Base-by-base conservation (phyloP, 2,888 invertebrate genomes). In the Coronaproctus castanopsis region DNA sequence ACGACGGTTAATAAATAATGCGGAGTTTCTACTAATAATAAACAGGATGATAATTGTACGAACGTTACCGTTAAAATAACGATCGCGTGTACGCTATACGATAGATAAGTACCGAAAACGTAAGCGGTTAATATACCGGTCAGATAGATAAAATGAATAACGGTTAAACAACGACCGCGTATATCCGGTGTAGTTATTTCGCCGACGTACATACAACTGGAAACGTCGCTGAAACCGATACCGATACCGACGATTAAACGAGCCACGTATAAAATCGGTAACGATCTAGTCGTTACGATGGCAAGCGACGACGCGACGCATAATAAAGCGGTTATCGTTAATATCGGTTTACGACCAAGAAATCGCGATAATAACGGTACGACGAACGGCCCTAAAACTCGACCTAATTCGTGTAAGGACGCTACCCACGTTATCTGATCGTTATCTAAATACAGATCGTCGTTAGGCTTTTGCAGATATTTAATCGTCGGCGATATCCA, bases 191-290 rank as follows among this genome's bases (percentile, higher is more conserved):
- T 58, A 20, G 64, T 57, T 3, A 65, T 62, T 61, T 66, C 66
- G 3, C 62, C 65, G 1, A 66, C 61, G 53, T 66, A 66, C 23
- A 65, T 54, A 8, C 65, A 64, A 1, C 62, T 63, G 1, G 62
- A 62, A 3, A 64, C 64, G 36, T 65, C 65, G 3, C 62, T 63
- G 21, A 63, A 61, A 2, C 66, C 66, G 62, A 66, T 64, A 8
- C 63, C 61, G 10, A 65, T 24, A 3, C 66, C 66, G 57, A 66
- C 65, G 3, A 65, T 54, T 22, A 65, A 63, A 8, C 66, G 55
- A 14, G 62, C 61, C 2, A 52, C 19, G 24, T 64, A 65, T 18
- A 65, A 55, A 2, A 64, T 24, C 5, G 51, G 36, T 24, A 54
- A 21, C 2, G 53, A 21, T 53, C 19, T 58, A 0, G 58, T 53